Conservation (phyloP, 2,797 vertebrate genomes). For the Pseudochaenichthys georgianus region DNA sequence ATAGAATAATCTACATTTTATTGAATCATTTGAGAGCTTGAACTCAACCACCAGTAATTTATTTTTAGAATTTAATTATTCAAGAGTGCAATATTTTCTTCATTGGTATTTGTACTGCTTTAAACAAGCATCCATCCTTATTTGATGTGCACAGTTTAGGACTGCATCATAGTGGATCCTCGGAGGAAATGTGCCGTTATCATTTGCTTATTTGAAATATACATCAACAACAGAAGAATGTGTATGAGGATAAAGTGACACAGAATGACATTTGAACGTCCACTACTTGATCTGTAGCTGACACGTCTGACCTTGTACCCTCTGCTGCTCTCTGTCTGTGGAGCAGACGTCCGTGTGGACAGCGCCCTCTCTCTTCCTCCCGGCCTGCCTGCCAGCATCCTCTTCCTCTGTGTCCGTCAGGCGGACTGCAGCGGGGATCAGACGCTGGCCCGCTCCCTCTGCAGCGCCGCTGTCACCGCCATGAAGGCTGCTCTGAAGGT, state of each 20-base stretch:
- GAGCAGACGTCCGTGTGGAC: constrained; percentile 82
- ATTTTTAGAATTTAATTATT: too few relatives aligned
- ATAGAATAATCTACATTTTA: too few relatives aligned
- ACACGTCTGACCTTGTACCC: constrained; percentile 24
- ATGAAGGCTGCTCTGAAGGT: constrained; percentile 88
- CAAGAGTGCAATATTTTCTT: too few relatives aligned
- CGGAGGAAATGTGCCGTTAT: background rate
- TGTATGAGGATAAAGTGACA: background rate
- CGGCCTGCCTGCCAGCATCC: constrained; percentile 81
- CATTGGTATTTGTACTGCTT: too few relatives aligned
- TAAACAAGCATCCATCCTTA: too few relatives aligned
- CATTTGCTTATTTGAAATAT: background rate
- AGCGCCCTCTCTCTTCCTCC: constrained; percentile 71
- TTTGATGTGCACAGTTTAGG: too few relatives aligned
- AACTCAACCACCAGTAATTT: too few relatives aligned
- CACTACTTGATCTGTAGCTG: background rate
- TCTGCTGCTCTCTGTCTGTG: constrained; percentile 23
- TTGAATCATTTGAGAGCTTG: too few relatives aligned
- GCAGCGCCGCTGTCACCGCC: constrained; percentile 65
- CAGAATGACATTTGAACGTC: constrained; percentile 16
- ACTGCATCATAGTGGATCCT: background rate
- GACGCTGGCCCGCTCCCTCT: constrained; percentile 69
- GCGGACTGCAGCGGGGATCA: constrained; percentile 78
- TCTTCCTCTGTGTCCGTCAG: constrained; percentile 87
- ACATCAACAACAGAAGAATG: background rate